Base-by-base conservation (phyloP, 2,113 vertebrate species). In the Prionailurus bengalensis region DNA sequence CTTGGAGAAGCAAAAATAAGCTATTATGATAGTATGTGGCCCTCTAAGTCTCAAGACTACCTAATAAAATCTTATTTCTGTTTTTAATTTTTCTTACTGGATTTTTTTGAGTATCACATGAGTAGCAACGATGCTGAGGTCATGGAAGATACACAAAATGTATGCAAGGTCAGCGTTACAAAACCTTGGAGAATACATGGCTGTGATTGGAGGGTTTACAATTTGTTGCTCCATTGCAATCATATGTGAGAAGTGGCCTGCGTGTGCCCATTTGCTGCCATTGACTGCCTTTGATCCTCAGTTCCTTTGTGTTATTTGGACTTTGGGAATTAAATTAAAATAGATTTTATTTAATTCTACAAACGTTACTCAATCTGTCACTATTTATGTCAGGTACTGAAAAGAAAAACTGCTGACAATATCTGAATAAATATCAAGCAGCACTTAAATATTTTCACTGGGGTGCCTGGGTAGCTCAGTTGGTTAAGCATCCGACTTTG, bases 101-200 rank as follows among this genome's bases (percentile, higher is more conserved):
- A 12, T 97, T 90, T 95, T 85, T 53, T 65, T 81, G 76, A 61
- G 23, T 78, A 82, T 86, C 73, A 81, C 53, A 78, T 33, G 51
- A 76, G 10, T 11, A 91, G 7, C 25, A 76, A 48, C 29, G 63
- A 65, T 31, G 74, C 74, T 76, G 42, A 48, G 12, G 42, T 76
- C 74, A 76, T 29, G 15, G 42, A 76, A 92, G 65, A 89, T n/a
- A 89, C 73, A 74, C 25, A 80, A 93, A 92, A 93, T 4, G 1
- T 58, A 84, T 55, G 23, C 36, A 84, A 84, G 55, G 80, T 65
- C 17, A 84, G 8, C 25, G 5, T 31, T 73, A 73, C 2, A 94
- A 74, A 94, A 80, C n/a, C 82, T 68, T 31, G 21, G n/a, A 1
- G 1, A 97, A 81, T 81, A 90, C 29, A 61, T 68, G 66, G 25